Base-by-base conservation (phyloP, 2,113 vertebrate species). In the Cyrtonyx montezumae region DNA sequence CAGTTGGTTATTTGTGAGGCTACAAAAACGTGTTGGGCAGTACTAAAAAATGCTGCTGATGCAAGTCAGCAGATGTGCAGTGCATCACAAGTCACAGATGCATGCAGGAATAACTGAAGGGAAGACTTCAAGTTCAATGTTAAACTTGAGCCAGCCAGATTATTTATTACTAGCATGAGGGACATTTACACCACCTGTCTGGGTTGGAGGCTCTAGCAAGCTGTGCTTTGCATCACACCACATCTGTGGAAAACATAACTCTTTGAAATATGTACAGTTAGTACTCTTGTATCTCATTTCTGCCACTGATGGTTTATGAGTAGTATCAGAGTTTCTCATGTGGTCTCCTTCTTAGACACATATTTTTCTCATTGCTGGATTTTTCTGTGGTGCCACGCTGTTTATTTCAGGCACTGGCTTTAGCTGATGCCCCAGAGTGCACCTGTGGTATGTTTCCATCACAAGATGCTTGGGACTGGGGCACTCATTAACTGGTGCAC, bases 1-100 rank as follows among this genome's bases (percentile, higher is more conserved):
- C 97, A 97, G 89, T 91, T 95, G 89, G 90, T 90, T 67, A 86
- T 94, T 93, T 96, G 88, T 82, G 79, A 91, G 95, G 94, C 95
- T 90, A 68, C 84, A 88, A 95, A 95, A 89, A 87, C 37, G 11
- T 0, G 61, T 97, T 68, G 79, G 86, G 83, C 84, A 62, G 69
- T 65, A 11, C 82, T 13, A 34, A 93, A 90, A 62, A 80, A 30
- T 28, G 25, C 34, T 88, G 88, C 79, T 95, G 96, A 94, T 94
- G 83, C 81, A 90, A 96, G 91, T 71, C 89, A 80, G 93, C 96
- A 96, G 96, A 95, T 97, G 95, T 95, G 93, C 48, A 45, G 87
- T 78, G 85, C 91, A 34, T 68, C 69, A 9, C 92, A 94, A 96
- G 81, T 96, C 94, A 87, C 4, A 59, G 81, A 63, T 5, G 61